Conservation (phyloP, 2,113 vertebrate species). For the Leptosomus discolor region DNA sequence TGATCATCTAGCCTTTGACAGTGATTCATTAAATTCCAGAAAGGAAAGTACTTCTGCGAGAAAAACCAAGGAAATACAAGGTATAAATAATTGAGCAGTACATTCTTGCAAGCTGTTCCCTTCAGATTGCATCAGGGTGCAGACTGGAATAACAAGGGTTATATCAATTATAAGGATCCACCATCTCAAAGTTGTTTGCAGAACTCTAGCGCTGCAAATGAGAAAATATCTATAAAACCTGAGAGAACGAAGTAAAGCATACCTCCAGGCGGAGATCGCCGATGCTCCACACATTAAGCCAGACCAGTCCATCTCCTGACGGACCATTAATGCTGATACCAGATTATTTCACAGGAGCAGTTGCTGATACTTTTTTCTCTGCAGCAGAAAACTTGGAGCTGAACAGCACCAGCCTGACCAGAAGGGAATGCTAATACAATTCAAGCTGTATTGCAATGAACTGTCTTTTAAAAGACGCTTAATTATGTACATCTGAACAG, state of each 20-base stretch:
- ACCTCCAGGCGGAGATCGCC: background rate
- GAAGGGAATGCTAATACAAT: background rate
- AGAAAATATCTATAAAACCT: background rate
- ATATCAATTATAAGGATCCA: background rate
- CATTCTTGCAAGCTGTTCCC: background rate
- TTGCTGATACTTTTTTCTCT: background rate
- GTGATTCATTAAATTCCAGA: background rate
- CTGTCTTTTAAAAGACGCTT: background rate
- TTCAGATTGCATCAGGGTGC: background rate
- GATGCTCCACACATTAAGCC: background rate
- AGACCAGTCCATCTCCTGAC: rapidly evolving
- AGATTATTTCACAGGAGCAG: background rate
- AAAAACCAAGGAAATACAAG: background rate
- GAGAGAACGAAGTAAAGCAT: rapidly evolving
- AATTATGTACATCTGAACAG: background rate
- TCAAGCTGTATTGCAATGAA: background rate
- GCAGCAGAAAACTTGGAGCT: background rate
- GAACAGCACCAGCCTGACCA: background rate
- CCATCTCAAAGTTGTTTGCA: background rate
- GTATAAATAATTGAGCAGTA: background rate
- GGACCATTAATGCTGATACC: rapidly evolving
- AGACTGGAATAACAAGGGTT: background rate
- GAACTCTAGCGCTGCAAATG: background rate
- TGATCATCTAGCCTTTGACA: background rate
- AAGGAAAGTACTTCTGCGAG: background rate